Percentiles rank a stretch among this genome's conserved stretches.
Conservation (phyloP, 2,888 invertebrate species). For the Dicycla oo region DNA sequence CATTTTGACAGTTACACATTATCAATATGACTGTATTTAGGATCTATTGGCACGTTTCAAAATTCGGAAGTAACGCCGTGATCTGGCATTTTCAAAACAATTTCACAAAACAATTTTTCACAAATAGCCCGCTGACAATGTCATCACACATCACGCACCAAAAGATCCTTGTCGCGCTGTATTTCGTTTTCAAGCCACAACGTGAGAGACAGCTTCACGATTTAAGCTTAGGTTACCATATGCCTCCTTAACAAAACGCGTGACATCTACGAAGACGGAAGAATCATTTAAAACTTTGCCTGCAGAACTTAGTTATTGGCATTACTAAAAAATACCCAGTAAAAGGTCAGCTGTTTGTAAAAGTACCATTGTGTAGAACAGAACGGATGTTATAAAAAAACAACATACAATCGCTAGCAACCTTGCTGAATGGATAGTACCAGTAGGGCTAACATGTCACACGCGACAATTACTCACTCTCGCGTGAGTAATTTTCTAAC, state of each 20-base stretch:
- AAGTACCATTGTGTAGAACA: neutral
- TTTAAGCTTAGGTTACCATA: neutral
- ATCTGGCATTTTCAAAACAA: no score
- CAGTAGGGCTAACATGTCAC: no score
- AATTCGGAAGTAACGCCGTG: neutral
- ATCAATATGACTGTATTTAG: no score
- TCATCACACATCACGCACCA: no score
- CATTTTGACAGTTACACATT: no score
- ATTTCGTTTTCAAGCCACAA: neutral
- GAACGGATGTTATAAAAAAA: neutral
- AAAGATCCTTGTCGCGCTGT: no score
- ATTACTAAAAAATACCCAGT: neutral
- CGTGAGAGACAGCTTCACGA: neutral
- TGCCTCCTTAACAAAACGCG: neutral
- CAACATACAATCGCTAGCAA: neutral
- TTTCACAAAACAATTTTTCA: no score
- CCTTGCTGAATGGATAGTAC: neutral
- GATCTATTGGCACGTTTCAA: neutral
- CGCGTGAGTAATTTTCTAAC: no score
- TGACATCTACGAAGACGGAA: conserved; percentile 4
- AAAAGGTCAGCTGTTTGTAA: neutral
- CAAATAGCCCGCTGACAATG: no score
- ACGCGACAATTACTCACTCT: no score
- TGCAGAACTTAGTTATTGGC: neutral
- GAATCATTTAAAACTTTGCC: neutral